Evolutionary conservation across 2,797 vertebrate species (phyloP), one percentile per base, ranked within the genome.

Genomic region (Steatocranus sp.): DNA sequence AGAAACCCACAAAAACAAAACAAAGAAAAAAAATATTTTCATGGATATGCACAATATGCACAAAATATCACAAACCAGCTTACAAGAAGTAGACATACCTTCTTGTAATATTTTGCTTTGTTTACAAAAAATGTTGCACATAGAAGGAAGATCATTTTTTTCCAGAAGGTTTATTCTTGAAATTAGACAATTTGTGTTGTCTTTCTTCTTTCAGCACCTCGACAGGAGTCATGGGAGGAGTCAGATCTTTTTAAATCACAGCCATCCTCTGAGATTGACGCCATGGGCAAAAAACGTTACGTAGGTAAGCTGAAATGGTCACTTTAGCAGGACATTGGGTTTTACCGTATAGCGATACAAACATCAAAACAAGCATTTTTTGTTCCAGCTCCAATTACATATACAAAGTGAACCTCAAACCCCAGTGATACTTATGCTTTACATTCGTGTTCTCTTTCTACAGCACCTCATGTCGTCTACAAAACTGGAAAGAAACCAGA

Each of bases 391-490:
- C 38, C 23, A 70, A 27, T 68, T 43, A 43, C 5, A 7, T 17
- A 46, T 7, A 46, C 15, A 53, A 53, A 8, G 5, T 43, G 41
- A 48, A 73, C 17, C 68, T 48, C 68, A 48, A 30, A 73, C 17
- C 17, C 11, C 6, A 30, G 8, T n/a, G 25, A 48, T n/a, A 46
- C 5, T 48, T 18, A 25, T 12, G 6, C 10, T 48, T 30, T 48
- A 73, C 25, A 48, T 5, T 4, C 3, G 5, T n/a, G 8, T 23
- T 11, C 3, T 20, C 8, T 38, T 2, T 18, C 41, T 75, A 2
- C 41, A 99, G 98, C 97, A 2, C 96, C 97, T 66, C 96, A 99
- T 4, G 97, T 99, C 32, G 87, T 96, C 79, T 99, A 98, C 76
- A 96, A 98, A 79, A 96, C 97, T 1, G 96, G 95, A 9, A 99